These are phyloP conservation scores for Drosophila trapezifrons DNA, from an alignment of 1,140 invertebrate genomes.

Conservation along the genomic window DNA sequence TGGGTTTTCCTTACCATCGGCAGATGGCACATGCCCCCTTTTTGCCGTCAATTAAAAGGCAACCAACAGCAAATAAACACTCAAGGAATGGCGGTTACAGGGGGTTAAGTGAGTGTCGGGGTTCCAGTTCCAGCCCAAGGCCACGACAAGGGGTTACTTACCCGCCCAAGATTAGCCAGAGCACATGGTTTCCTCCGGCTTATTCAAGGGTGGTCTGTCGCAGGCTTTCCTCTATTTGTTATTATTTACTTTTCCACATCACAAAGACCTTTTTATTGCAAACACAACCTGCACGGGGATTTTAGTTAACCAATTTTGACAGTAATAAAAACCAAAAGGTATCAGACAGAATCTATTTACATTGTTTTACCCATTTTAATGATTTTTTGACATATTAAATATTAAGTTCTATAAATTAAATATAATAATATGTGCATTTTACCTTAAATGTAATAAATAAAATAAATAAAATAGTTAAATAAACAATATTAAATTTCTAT, in stretches of 20 bases:
- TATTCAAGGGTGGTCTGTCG: constrained; percentile 61
- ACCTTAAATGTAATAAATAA: too few relatives aligned
- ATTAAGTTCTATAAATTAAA: too few relatives aligned
- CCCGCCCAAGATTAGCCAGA: constrained; percentile 57
- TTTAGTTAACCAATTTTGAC: not conserved
- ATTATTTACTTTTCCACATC: constrained; percentile 62
- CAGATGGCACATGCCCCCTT: constrained; percentile 71
- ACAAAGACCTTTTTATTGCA: too few relatives aligned
- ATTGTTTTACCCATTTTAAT: too few relatives aligned
- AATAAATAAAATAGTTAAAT: too few relatives aligned
- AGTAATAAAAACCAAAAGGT: too few relatives aligned
- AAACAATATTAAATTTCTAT: too few relatives aligned
- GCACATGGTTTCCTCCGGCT: constrained; percentile 57
- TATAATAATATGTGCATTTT: too few relatives aligned
- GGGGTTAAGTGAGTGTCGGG: constrained; percentile 13
- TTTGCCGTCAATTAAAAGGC: constrained; percentile 70
- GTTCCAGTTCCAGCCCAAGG: constrained; percentile 27
- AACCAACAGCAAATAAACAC: constrained; percentile 36
- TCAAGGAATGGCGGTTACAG: constrained; percentile 56
- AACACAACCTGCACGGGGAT: not conserved
- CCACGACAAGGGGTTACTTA: constrained; percentile 68
- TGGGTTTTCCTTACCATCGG: constrained; percentile 34
- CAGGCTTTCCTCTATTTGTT: constrained; percentile 59
- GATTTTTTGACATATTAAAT: too few relatives aligned
- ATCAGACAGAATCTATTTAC: too few relatives aligned